Percentiles rank a stretch among this genome's conserved stretches.
These are phyloP conservation scores for Eumeta japonica DNA, from an alignment of 1,140 invertebrate species.

Conservation along the genomic window DNA sequence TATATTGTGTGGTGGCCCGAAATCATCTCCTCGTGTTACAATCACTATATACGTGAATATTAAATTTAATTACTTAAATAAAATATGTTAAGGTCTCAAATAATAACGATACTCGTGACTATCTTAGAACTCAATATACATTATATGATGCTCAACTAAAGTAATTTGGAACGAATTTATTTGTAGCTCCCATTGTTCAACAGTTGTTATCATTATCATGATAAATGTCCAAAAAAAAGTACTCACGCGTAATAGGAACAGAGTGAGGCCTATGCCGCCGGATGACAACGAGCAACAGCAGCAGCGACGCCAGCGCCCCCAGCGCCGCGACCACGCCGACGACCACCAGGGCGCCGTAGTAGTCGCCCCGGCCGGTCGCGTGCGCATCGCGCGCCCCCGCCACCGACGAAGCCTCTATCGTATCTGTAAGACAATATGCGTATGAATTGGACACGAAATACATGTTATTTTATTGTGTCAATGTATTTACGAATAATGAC, in stretches of 20 bases:
- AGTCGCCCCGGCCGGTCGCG: conserved; percentile 62
- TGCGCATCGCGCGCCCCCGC: conserved; percentile 20
- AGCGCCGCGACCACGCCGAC: conserved; percentile 84
- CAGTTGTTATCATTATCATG: neutral
- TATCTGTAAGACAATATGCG: conserved; percentile 24
- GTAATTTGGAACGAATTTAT: neutral
- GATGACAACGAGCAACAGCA: conserved; percentile 77
- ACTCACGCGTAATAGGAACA: conserved; percentile 64
- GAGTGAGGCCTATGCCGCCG: conserved; percentile 69
- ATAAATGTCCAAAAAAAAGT: conserved; percentile 19
- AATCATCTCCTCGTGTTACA: too few relatives aligned
- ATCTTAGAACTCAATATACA: neutral
- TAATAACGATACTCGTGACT: neutral
- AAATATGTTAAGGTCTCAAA: too few relatives aligned
- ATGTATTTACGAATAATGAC: too few relatives aligned
- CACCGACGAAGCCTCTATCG: conserved; percentile 36
- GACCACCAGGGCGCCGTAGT: conserved; percentile 83
- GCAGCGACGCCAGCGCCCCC: conserved; percentile 75
- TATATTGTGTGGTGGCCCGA: too few relatives aligned
- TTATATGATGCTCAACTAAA: neutral
- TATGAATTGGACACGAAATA: too few relatives aligned
- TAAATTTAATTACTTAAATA: too few relatives aligned
- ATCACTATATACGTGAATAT: too few relatives aligned
- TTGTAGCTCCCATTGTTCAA: too few relatives aligned
- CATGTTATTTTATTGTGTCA: too few relatives aligned